Conservation (phyloP, 2,113 vertebrate species). For the Symphodus melops region DNA sequence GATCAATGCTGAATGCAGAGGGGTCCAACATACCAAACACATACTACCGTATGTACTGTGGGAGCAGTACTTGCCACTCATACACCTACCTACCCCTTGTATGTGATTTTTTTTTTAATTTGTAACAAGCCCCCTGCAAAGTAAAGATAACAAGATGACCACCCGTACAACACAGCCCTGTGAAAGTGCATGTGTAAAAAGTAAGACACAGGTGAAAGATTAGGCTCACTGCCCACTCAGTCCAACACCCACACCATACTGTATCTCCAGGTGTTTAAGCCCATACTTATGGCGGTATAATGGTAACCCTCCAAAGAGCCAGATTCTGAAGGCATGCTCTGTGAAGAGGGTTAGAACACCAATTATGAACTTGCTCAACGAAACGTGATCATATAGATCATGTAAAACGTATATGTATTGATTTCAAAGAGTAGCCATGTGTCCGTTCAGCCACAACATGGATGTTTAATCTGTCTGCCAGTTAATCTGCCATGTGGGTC, state of each 20-base stretch:
- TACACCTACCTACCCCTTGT: constrained; percentile 41
- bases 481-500: no score
- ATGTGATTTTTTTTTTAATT: constrained; percentile 22
- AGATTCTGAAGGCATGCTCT: neutral
- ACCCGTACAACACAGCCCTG: constrained; percentile 10
- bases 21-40: constrained; percentile 69
- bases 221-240: constrained; percentile 3
- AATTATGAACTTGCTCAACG: constrained; percentile 3
- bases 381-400: constrained; percentile 1
- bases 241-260: neutral
- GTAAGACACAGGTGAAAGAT: constrained; percentile 16
- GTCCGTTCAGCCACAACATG: neutral
- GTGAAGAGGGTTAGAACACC: neutral
- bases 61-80: constrained; percentile 36
- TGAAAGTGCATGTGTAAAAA: constrained; percentile 14
- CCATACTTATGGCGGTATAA: constrained; percentile 9
- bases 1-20: constrained; percentile 77
- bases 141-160: constrained; percentile 39
- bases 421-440: neutral
- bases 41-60: constrained; percentile 17
- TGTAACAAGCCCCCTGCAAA: constrained; percentile 30
- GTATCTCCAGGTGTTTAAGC: neutral
- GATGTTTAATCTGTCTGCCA: neutral
- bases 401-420: neutral
- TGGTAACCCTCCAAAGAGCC: neutral